phyloP scores from a whole-genome alignment of 2,113 vertebrate species.

The Nesogale talazaci region DNA sequence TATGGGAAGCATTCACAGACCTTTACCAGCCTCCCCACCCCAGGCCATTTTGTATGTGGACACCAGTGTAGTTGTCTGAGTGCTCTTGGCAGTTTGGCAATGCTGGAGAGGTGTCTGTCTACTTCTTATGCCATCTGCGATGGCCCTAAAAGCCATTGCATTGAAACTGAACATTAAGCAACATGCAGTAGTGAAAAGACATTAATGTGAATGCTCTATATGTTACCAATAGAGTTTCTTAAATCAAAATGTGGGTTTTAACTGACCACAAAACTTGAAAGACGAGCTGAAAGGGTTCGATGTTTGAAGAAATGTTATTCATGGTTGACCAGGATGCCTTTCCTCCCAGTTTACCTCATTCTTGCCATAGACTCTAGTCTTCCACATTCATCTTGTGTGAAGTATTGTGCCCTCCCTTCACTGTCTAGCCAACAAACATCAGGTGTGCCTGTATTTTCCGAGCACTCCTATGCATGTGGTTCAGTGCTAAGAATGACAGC shows the following conservation, averaged over 20 bases:
- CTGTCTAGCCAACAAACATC: not conserved
- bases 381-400: not conserved
- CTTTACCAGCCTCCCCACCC: not conserved
- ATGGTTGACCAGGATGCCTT: not conserved
- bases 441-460: not conserved
- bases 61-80: not conserved
- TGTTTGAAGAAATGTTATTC: slow-evolving; percentile 4
- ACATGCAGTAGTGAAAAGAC: not conserved
- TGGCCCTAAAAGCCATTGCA: not conserved
- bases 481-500: not conserved
- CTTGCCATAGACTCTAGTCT: not conserved
- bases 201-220: not conserved
- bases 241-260: not conserved
- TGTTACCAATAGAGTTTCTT: not conserved
- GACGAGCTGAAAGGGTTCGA: not conserved
- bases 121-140: not conserved
- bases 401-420: not conserved
- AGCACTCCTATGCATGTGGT: not conserved
- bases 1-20: not conserved
- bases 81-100: not conserved
- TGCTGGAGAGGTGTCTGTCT: not conserved
- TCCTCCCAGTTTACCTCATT: not conserved
- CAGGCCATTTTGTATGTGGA: not conserved
- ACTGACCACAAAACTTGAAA: not conserved
- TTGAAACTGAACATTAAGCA: not conserved